Conservation (phyloP, 2,888 invertebrate species). For the Plagodis pulveraria region DNA sequence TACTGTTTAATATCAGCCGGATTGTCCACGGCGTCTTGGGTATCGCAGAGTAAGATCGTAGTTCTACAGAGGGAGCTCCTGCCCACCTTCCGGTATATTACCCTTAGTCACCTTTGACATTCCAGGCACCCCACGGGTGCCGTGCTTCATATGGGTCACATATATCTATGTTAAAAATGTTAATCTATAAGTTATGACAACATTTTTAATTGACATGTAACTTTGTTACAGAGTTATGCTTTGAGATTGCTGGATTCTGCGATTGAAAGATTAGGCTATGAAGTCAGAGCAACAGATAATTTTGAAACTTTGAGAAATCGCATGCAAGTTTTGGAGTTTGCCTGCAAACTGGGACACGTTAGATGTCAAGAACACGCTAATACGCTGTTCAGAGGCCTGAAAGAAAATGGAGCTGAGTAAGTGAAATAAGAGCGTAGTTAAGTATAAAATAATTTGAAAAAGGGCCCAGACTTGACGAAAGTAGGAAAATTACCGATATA, state of each 20-base stretch:
- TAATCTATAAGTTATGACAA: no score
- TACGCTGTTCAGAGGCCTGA: slow-evolving; percentile 54
- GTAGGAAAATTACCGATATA: no score
- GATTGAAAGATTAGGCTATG: slow-evolving; percentile 79
- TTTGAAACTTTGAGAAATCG: slow-evolving; percentile 84
- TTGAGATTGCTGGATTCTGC: slow-evolving; percentile 52
- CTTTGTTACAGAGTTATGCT: slow-evolving; percentile 53
- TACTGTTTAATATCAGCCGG: no score
- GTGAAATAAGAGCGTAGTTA: not conserved
- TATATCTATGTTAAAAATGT: no score
- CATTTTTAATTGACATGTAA: no score
- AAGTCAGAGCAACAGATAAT: slow-evolving; percentile 58
- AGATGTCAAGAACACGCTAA: slow-evolving; percentile 77
- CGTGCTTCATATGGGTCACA: no score
- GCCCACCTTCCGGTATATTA: no score
- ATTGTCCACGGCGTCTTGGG: no score
- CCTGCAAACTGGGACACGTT: slow-evolving; percentile 85
- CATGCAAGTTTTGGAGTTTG: slow-evolving; percentile 84
- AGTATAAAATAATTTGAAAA: not conserved
- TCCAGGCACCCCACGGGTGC: no score
- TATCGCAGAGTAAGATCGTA: no score
- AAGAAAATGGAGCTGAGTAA: slow-evolving; percentile 61
- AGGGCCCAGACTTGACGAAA: not conserved
- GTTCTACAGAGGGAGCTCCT: no score
- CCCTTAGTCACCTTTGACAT: no score